Evolutionary conservation across 1,140 invertebrate species (phyloP).

Genomic region (Trissolcus basalis): DNA sequence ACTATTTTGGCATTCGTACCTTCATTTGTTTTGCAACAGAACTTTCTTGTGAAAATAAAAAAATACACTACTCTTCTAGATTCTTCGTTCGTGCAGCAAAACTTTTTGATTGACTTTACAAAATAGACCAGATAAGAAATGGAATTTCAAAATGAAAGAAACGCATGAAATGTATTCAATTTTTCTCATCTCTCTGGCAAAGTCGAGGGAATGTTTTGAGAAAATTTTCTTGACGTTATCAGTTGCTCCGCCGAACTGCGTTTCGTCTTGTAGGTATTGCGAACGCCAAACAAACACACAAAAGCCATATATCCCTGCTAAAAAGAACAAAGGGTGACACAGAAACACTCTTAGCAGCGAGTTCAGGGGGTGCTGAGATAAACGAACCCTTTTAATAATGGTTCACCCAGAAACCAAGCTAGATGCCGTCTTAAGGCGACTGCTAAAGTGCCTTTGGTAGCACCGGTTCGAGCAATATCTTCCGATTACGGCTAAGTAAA

Average conservation of each 20-base stretch:
- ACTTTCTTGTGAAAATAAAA: neutral
- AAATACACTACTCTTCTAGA: too few species aligned
- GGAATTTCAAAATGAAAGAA: neutral
- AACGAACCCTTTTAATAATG: slow-evolving; percentile 75
- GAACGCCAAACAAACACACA: slow-evolving; percentile 60
- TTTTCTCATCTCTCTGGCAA: too few species aligned
- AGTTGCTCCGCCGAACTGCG: slow-evolving; percentile 36
- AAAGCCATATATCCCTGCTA: slow-evolving; percentile 64
- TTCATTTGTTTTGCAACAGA: slow-evolving; percentile 15
- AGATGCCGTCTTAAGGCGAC: slow-evolving; percentile 72
- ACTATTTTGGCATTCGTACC: slow-evolving; percentile 26
- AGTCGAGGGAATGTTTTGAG: slow-evolving; percentile 4
- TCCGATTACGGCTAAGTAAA: slow-evolving; percentile 76
- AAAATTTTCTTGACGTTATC: slow-evolving; percentile 52
- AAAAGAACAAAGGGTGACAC: slow-evolving; percentile 65
- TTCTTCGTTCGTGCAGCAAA: neutral
- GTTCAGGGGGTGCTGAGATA: slow-evolving; percentile 63
- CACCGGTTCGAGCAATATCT: slow-evolving; percentile 74
- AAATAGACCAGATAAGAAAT: neutral
- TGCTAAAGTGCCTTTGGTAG: slow-evolving; percentile 74
- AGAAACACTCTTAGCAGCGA: slow-evolving; percentile 62
- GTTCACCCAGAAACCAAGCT: slow-evolving; percentile 66
- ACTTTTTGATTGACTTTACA: neutral
- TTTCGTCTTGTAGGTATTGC: slow-evolving; percentile 59
- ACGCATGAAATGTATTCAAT: too few species aligned